phyloP scores from a whole-genome alignment of 2,797 vertebrate genomes.

The Gallinago nigripennis region DNA sequence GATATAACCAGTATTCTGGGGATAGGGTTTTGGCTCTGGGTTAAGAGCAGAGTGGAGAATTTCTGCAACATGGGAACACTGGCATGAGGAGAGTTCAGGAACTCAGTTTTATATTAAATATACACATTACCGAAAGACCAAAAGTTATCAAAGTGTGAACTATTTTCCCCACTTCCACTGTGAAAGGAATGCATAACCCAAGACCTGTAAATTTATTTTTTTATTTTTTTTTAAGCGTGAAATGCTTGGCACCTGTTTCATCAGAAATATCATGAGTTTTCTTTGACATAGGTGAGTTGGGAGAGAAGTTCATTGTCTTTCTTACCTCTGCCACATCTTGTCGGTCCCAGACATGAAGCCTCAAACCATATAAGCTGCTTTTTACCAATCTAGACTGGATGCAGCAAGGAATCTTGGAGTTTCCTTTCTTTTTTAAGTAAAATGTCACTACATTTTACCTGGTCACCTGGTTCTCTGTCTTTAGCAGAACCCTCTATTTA shows the following conservation, averaged over 20 bases:
- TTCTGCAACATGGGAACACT: background rate
- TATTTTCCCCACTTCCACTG: background rate
- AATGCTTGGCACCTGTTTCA: background rate
- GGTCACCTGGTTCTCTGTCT: background rate
- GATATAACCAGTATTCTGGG: background rate
- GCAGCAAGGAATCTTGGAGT: background rate
- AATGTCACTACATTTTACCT: background rate
- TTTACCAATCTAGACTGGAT: background rate
- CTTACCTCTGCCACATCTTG: background rate
- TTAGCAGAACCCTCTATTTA: background rate
- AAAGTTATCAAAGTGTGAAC: background rate
- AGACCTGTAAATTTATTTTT: background rate
- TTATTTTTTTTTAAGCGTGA: background rate
- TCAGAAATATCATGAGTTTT: background rate
- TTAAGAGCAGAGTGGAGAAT: background rate
- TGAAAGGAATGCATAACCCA: background rate
- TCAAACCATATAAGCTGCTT: accelerated
- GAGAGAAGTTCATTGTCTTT: background rate
- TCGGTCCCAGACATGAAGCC: background rate
- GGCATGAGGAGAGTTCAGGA: background rate
- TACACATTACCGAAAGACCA: background rate
- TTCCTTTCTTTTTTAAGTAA: background rate
- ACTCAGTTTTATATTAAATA: background rate
- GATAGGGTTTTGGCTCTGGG: background rate
- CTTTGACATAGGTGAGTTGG: background rate